Evolutionary conservation across 2,797 vertebrate species (phyloP).

Genomic region (Phaenicophaeus curvirostris): DNA sequence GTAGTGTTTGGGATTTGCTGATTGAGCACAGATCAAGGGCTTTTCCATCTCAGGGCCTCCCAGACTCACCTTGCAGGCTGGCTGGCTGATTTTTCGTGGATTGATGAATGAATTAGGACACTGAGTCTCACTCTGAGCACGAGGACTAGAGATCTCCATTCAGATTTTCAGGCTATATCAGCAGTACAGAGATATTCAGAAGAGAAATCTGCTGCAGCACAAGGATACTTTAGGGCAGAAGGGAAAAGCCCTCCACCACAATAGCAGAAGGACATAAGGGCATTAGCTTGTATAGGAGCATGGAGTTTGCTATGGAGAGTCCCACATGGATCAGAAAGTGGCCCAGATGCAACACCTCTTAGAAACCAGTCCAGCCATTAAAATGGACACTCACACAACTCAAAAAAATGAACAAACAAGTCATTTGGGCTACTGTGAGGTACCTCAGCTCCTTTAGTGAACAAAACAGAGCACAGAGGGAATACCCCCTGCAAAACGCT

Average conservation of each 20-base stretch:
- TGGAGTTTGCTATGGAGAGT: background rate
- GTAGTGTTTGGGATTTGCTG: background rate
- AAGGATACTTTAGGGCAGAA: background rate
- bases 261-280: background rate
- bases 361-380: background rate
- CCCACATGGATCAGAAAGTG: background rate
- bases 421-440: fast-evolving
- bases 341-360: background rate
- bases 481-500: background rate
- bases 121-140: background rate
- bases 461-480: background rate
- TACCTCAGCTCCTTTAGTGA: background rate
- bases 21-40: background rate
- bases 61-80: background rate
- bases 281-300: background rate
- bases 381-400: background rate
- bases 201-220: background rate
- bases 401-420: background rate
- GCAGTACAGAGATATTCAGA: background rate
- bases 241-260: background rate
- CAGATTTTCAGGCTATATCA: background rate
- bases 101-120: background rate
- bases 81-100: background rate
- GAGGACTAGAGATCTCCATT: background rate
- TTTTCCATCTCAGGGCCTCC: background rate